Percentiles rank a stretch among this genome's conserved stretches.
Conservation (phyloP, 2,113 vertebrate genomes). For the Leucopsar rothschildi region DNA sequence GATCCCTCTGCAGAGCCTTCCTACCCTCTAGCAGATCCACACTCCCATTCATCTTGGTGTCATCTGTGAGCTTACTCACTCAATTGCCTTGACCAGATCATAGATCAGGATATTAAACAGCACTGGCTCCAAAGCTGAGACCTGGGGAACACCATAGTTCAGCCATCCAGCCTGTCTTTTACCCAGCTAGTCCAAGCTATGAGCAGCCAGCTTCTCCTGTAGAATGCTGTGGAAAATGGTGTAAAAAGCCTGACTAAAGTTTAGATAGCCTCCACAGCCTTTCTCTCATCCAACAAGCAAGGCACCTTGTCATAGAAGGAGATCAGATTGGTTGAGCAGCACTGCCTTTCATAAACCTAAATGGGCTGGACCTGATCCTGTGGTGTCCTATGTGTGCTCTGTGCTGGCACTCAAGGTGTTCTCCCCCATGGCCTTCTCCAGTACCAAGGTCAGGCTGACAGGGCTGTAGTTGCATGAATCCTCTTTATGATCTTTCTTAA, state of each 20-base stretch:
- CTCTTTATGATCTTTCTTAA: background rate
- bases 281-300: background rate
- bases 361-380: rapidly evolving
- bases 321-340: background rate
- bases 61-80: background rate
- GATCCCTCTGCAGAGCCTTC: background rate
- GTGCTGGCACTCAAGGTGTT: background rate
- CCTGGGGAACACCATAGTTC: background rate
- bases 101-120: background rate
- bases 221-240: background rate
- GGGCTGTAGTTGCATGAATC: background rate
- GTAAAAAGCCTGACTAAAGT: background rate
- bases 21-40: background rate
- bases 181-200: background rate
- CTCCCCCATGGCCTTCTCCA: background rate
- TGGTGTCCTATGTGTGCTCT: background rate
- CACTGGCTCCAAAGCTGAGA: background rate
- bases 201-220: background rate
- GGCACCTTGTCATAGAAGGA: background rate
- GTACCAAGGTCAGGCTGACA: background rate
- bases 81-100: background rate
- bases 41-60: background rate
- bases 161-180: background rate
- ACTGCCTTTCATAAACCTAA: background rate
- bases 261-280: background rate